Evolutionary conservation across 53 echinoderm and acorn worm species (phyloP), one percentile per base, ranked within the genome.

Genomic region (Henricia sp.): DNA sequence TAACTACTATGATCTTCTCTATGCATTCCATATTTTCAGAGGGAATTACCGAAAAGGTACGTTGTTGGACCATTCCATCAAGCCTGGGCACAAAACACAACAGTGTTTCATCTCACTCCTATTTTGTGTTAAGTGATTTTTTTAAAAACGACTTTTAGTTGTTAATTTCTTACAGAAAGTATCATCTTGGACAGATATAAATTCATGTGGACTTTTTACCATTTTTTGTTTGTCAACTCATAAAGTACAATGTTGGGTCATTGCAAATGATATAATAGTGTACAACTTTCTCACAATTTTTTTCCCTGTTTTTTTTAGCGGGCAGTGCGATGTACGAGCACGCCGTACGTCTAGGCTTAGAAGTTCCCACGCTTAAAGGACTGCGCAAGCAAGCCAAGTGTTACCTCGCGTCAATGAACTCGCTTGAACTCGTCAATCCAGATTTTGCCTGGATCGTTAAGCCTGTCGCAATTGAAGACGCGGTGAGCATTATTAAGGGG

Each of bases 271-370:
- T n/a, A n/a, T n/a, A n/a, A n/a, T n/a, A n/a, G n/a, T n/a, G n/a
- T n/a, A n/a, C n/a, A n/a, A n/a, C n/a, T n/a, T n/a, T n/a, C n/a
- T n/a, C n/a, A n/a, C n/a, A 17, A 2, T 25, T 24, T 27, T 20
- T 37, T 37, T 37, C 10, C 6, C 10, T 25, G 36, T 21, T 75
- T 13, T 19, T 6, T 30, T 0, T 77, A 96, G 96, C 97, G 59
- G 94, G 92, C 25, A 89, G 94, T 71, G 94, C 88, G 10, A 95
- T 99, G 99, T 99, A 99, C 36, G 99, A 99, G 83, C 94, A 94
- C 43, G 99, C 94, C 19, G 80, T 90, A 14, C 75, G 99, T 14
- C 90, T 94, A 0, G 84, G 83, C 20, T 88, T 82, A 17, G 94
- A 95, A 63, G 80, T 94, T 9, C 60, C 90, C 0, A 93, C 91